phyloP scores from a whole-genome alignment of 1,140 invertebrate species.

The Metopolophium dirhodum region DNA sequence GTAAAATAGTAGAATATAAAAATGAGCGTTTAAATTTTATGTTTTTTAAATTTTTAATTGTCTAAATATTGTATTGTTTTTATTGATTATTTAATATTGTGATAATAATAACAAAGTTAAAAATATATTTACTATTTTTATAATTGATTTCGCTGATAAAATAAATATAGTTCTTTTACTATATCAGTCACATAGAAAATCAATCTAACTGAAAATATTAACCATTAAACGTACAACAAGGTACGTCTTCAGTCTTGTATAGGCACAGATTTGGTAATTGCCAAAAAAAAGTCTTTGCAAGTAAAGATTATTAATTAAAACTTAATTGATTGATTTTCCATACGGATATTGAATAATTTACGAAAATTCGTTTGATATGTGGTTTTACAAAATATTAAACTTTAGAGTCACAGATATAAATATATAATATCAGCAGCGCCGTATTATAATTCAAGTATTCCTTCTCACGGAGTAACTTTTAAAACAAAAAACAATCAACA shows the following conservation, averaged over 20 bases:
- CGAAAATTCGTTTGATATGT: not conserved
- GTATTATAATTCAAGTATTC: not conserved
- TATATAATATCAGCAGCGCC: not conserved
- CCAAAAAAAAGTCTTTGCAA: not conserved
- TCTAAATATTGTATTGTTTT: not conserved
- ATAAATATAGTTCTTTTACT: too few relatives aligned
- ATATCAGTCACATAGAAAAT: too few relatives aligned
- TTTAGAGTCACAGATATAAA: not conserved
- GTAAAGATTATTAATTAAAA: not conserved
- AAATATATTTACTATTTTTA: not conserved
- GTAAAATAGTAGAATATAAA: not conserved
- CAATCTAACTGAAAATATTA: too few relatives aligned
- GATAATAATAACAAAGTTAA: not conserved
- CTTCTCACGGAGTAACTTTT: not conserved
- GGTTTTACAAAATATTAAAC: not conserved
- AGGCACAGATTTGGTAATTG: too few relatives aligned
- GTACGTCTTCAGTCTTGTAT: too few relatives aligned
- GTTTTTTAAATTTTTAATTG: not conserved
- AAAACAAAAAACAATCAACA: not conserved
- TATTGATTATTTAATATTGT: not conserved
- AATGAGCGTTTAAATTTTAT: not conserved
- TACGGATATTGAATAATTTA: not conserved
- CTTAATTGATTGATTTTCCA: not conserved
- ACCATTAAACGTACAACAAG: too few relatives aligned
- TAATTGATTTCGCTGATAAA: not conserved